Evolutionary conservation across 2,113 vertebrate species (phyloP), one percentile per base, ranked within the genome.

Genomic region (Quiscalus mexicanus): DNA sequence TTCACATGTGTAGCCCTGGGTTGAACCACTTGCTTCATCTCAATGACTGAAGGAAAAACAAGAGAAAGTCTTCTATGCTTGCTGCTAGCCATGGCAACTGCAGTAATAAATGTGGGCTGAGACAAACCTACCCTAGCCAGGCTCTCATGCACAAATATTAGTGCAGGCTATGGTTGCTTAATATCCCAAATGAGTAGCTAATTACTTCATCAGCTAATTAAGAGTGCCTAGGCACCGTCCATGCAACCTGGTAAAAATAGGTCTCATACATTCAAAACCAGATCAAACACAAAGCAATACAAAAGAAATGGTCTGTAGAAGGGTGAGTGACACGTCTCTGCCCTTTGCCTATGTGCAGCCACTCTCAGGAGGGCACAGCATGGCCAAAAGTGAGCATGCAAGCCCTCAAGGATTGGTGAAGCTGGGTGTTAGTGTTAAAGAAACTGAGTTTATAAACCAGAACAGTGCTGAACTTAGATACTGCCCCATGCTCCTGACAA

Each of bases 141-240:
- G 87, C 71, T 92, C 47, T 47, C 85, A 88, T 0, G n/a, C 64
- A 88, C 59, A 67, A 90, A 69, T 35, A 80, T 55, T 59, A 88
- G 82, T 16, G 42, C 47, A 55, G 55, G 63, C 52, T 95, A 53
- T n/a, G 78, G 59, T 95, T 96, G 85, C 70, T 88, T 91, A 86
- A 95, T 49, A 75, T 52, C 52, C 47, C 82, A 80, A 93, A 92
- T 60, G 47, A 83, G 42, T 70, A 64, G 47, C 82, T 96, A 96
- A 97, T 94, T 90, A 75, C 44, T 92, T 86, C 79, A 86, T 75
- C 75, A 95, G 73, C 50, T 91, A 74, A 84, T 95, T 94, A 75
- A 35, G 31, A 52, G 33, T 69, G 67, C 60, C 20, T 35, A 77
- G 59, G 39, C 52, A 63, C 24, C 22, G 10, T 83, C 37, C 79